Evolutionary conservation across 2,888 invertebrate species (phyloP).

Genomic region (Ichneumoninae sp.): DNA sequence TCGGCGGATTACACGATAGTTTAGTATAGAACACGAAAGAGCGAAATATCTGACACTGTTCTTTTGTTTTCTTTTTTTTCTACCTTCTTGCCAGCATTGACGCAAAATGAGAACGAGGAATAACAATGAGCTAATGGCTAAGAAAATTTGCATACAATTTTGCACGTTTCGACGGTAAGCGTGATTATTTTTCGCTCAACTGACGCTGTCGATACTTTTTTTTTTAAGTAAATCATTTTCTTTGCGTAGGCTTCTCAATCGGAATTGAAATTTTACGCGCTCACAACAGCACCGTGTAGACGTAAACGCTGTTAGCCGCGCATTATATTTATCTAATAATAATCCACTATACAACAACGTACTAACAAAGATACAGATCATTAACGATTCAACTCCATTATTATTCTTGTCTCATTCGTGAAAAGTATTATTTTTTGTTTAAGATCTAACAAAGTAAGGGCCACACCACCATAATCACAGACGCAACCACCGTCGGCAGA

Average conservation of each 20-base stretch:
- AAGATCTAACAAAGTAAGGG: constrained; percentile 27
- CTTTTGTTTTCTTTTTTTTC: neutral
- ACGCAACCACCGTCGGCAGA: constrained; percentile 56
- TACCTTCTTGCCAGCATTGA: neutral
- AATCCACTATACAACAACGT: constrained; percentile 55
- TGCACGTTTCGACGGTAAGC: constrained; percentile 44
- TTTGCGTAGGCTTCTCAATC: constrained; percentile 10
- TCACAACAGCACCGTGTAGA: constrained; percentile 11
- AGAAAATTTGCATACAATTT: constrained; percentile 51
- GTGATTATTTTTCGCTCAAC: constrained; percentile 15
- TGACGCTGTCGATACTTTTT: neutral
- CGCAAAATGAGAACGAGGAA: constrained; percentile 40
- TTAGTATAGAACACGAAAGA: constrained; percentile 36
- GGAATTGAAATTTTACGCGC: constrained; percentile 30
- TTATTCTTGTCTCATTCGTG: constrained; percentile 29
- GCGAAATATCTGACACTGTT: constrained; percentile 4
- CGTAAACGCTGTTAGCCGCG: neutral
- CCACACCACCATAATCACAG: constrained; percentile 55
- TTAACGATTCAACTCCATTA: constrained; percentile 47
- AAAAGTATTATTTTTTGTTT: neutral
- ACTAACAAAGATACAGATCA: constrained; percentile 48
- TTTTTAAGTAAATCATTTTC: neutral
- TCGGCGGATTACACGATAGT: constrained; percentile 22
- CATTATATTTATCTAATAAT: constrained; percentile 39
- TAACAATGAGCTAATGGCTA: constrained; percentile 58